Evolutionary conservation across 2,888 invertebrate genomes (phyloP).

Genomic region (Pristionchus fissidentatus): DNA sequence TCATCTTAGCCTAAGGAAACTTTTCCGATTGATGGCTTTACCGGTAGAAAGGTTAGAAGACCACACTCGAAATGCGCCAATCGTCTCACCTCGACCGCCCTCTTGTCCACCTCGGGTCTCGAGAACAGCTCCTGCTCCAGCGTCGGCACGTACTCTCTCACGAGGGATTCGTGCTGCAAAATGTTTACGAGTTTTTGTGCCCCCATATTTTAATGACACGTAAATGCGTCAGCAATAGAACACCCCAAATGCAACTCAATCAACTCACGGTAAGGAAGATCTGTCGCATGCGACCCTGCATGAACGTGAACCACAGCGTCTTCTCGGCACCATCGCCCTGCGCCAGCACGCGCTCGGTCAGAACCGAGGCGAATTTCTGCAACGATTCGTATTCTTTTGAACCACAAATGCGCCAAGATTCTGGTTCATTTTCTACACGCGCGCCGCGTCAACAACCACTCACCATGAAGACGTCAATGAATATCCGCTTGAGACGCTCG

Average conservation of each 20-base stretch:
- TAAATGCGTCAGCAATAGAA: conserved; percentile 10
- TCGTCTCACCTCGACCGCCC: conserved; percentile 22
- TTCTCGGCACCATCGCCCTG: conserved; percentile 94
- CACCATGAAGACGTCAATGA: conserved; percentile 69
- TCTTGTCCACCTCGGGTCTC: conserved; percentile 13
- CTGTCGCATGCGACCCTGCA: conserved; percentile 92
- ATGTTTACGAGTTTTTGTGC: neutral
- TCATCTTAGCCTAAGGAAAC: neutral
- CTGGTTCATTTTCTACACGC: neutral
- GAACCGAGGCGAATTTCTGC: conserved; percentile 93
- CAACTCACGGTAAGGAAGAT: conserved; percentile 88
- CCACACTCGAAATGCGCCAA: no score
- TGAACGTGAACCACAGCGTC: conserved; percentile 92
- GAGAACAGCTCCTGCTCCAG: conserved; percentile 1
- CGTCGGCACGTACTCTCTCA: neutral
- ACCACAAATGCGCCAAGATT: neutral
- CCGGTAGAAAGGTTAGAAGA: no score
- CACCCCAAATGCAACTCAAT: no score
- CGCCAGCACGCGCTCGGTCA: conserved; percentile 93
- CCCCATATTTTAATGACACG: neutral
- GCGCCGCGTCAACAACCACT: conserved; percentile 36
- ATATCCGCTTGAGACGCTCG: conserved; percentile 65
- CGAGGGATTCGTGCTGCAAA: conserved; percentile 26
- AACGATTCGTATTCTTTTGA: conserved; percentile 57
- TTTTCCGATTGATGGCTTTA: no score